These are phyloP conservation scores for Seriola quinqueradiata DNA, from an alignment of 2,113 vertebrate species.

Conservation along the genomic window DNA sequence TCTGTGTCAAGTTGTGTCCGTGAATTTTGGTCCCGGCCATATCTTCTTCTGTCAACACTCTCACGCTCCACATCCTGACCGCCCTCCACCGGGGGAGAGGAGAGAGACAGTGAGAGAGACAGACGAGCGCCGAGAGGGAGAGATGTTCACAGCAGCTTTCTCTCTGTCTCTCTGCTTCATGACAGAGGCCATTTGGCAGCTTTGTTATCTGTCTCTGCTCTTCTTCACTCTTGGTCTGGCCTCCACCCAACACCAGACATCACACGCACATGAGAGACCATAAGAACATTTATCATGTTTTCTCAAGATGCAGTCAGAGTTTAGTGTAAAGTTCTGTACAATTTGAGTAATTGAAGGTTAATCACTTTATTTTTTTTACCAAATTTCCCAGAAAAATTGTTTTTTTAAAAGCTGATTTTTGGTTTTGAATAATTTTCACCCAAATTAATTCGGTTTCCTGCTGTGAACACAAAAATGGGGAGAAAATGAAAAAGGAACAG, in stretches of 20 bases:
- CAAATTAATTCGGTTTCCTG: background rate
- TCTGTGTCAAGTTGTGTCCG: conserved; percentile 53
- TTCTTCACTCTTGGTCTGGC: conserved; percentile 61
- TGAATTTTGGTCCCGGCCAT: conserved; percentile 57
- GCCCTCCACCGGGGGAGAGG: conserved; percentile 40
- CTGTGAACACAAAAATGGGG: too few relatives aligned
- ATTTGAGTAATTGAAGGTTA: background rate
- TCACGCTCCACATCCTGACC: conserved; percentile 62
- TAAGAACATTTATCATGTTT: conserved; percentile 25
- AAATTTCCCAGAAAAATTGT: background rate
- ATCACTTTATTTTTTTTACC: too few relatives aligned
- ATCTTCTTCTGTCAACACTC: conserved; percentile 78
- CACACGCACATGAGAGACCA: conserved; percentile 24
- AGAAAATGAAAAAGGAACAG: too few relatives aligned
- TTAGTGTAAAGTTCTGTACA: background rate
- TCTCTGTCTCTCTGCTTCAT: conserved; percentile 36
- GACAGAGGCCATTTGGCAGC: conserved; percentile 63
- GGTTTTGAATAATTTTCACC: background rate
- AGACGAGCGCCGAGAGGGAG: conserved; percentile 25
- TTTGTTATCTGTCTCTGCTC: conserved; percentile 64
- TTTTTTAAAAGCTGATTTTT: background rate
- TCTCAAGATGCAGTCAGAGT: background rate
- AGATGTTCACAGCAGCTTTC: conserved; percentile 18
- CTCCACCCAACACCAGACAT: conserved; percentile 26
- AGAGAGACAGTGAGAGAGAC: conserved; percentile 23